Conservation (phyloP, 2,113 vertebrate species). For the Phalacrocorax carbo region DNA sequence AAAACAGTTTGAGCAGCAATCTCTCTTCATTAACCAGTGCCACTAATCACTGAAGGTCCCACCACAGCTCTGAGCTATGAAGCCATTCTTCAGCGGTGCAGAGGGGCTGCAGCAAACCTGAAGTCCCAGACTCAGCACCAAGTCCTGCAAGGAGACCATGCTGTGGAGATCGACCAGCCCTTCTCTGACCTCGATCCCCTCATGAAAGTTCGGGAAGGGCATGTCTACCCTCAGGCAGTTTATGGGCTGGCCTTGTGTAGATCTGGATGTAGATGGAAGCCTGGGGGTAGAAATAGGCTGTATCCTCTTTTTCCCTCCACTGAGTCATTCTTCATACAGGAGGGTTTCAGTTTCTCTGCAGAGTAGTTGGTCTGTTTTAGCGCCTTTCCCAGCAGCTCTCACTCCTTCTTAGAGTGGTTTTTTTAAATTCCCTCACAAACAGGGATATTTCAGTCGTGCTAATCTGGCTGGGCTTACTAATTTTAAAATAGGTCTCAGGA, state of each 20-base stretch:
- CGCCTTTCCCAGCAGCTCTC: neutral
- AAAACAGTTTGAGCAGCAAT: neutral
- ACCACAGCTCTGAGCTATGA: neutral
- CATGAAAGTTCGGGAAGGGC: neutral
- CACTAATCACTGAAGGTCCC: neutral
- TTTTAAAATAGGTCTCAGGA: neutral
- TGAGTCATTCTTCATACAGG: neutral
- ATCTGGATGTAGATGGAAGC: neutral
- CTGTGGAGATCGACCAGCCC: rapidly evolving
- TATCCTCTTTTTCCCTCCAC: neutral
- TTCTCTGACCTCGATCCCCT: neutral
- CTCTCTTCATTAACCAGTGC: neutral
- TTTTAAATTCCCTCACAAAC: neutral
- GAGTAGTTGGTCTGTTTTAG: neutral
- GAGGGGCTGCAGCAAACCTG: neutral
- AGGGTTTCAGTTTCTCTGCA: neutral
- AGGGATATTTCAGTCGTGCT: neutral
- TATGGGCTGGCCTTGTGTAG: neutral
- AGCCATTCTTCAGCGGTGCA: neutral
- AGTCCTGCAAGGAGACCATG: neutral
- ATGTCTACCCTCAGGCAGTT: rapidly evolving
- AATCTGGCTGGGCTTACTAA: neutral
- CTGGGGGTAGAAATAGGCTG: neutral
- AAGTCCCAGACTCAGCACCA: neutral
- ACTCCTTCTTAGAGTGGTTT: neutral